Evolutionary conservation across 2,797 vertebrate species (phyloP).

Genomic region (Menidia menidia): DNA sequence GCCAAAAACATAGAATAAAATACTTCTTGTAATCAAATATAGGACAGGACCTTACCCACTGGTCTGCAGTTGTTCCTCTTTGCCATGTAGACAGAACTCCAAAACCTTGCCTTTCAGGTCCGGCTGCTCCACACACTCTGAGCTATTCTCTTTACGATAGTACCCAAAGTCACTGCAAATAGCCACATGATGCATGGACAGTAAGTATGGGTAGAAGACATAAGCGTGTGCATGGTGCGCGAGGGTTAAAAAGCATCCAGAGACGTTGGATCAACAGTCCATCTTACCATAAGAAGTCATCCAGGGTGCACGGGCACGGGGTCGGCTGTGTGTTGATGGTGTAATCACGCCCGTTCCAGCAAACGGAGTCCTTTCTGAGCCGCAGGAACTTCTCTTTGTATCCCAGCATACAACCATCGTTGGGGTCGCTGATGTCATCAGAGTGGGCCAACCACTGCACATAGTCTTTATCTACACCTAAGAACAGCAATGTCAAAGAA

Average conservation of each 20-base stretch:
- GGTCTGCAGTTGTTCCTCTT: slow-evolving; percentile 88
- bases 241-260: background rate
- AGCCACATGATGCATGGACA: background rate
- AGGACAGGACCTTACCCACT: slow-evolving; percentile 82
- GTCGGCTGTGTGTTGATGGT: slow-evolving; percentile 84
- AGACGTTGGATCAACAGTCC: background rate
- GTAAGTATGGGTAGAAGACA: background rate
- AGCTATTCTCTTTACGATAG: slow-evolving; percentile 91
- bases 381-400: slow-evolving; percentile 92
- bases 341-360: slow-evolving; percentile 91
- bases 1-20: background rate
- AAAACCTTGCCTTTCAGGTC: slow-evolving; percentile 90
- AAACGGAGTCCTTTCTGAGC: slow-evolving; percentile 91
- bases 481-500: background rate
- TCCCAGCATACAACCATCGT: slow-evolving; percentile 94
- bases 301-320: slow-evolving; percentile 88
- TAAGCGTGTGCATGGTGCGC: background rate
- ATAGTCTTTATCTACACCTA: slow-evolving; percentile 89
- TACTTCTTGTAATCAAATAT: background rate
- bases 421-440: slow-evolving; percentile 87
- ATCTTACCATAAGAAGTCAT: slow-evolving; percentile 93
- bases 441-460: slow-evolving; percentile 95
- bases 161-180: slow-evolving; percentile 92
- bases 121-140: slow-evolving; percentile 88
- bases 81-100: slow-evolving; percentile 92